Evolutionary conservation across 2,888 invertebrate genomes (phyloP).

Genomic region (Agelastica alni): DNA sequence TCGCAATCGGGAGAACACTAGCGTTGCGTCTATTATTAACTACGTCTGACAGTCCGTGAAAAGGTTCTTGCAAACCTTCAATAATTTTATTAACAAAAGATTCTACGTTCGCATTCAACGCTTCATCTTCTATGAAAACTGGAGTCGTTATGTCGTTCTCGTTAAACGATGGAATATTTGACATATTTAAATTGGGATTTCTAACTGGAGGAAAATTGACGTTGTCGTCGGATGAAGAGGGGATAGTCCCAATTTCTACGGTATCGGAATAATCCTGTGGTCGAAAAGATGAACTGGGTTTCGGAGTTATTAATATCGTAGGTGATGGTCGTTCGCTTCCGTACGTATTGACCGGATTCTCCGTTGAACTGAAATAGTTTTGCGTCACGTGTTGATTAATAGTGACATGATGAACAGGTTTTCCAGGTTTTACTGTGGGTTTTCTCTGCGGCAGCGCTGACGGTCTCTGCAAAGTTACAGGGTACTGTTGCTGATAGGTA

Average conservation of each 20-base stretch:
- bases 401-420: slow-evolving; percentile 57
- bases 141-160: slow-evolving; percentile 77
- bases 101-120: slow-evolving; percentile 78
- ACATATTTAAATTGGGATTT: slow-evolving; percentile 79
- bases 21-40: slow-evolving; percentile 63
- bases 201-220: slow-evolving; percentile 85
- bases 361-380: slow-evolving; percentile 57
- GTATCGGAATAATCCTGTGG: slow-evolving; percentile 42
- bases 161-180: slow-evolving; percentile 59
- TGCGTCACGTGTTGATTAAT: slow-evolving; percentile 67
- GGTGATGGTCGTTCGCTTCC: slow-evolving; percentile 64
- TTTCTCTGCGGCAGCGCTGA: slow-evolving; percentile 50
- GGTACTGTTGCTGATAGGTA: slow-evolving; percentile 48
- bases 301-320: slow-evolving; percentile 71
- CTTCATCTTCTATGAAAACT: slow-evolving; percentile 74
- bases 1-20: slow-evolving; percentile 41
- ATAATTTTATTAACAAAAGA: slow-evolving; percentile 83
- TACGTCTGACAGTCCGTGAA: slow-evolving; percentile 78
- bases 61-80: slow-evolving; percentile 80
- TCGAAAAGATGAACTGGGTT: slow-evolving; percentile 59
- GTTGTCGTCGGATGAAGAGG: slow-evolving; percentile 67
- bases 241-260: slow-evolving; percentile 49
- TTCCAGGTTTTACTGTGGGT: slow-evolving; percentile 50
- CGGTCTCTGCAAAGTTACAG: slow-evolving; percentile 37
- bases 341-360: slow-evolving; percentile 54